These are phyloP conservation scores for Crossaster papposus DNA, from an alignment of 53 echinoderm and acorn worm species.

Conservation along the genomic window DNA sequence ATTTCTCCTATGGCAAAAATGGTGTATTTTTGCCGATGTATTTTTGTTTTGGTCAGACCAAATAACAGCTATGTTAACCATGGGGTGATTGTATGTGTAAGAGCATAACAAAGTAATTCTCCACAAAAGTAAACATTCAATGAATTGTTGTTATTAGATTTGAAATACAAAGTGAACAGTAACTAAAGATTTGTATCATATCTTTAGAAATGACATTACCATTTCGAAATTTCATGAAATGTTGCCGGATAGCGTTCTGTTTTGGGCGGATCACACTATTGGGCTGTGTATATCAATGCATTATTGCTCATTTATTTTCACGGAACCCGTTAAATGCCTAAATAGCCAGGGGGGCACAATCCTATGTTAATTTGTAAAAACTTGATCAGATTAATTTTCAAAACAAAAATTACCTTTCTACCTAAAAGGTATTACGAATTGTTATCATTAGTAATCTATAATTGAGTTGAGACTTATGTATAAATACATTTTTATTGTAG, in stretches of 20 bases:
- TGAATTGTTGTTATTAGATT: not conserved
- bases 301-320: constrained; percentile 23
- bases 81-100: not conserved
- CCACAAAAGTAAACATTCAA: not conserved
- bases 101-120: not conserved
- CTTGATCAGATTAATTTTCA: not conserved
- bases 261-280: constrained; percentile 39
- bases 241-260: not conserved
- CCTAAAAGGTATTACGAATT: not conserved
- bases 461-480: not conserved
- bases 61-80: not conserved
- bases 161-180: not conserved
- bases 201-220: not conserved
- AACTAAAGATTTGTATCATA: not conserved
- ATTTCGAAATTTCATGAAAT: not conserved
- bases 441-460: not conserved
- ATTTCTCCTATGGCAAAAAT: not conserved
- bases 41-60: constrained; percentile 52
- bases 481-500: not conserved
- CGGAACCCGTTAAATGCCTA: constrained; percentile 51
- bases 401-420: not conserved
- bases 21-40: constrained; percentile 36
- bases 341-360: constrained; percentile 27
- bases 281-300: constrained; percentile 8
- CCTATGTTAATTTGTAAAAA: not conserved